These are phyloP conservation scores for Hippocampus mohnikei DNA, from an alignment of 2,113 vertebrate species.

Conservation along the genomic window DNA sequence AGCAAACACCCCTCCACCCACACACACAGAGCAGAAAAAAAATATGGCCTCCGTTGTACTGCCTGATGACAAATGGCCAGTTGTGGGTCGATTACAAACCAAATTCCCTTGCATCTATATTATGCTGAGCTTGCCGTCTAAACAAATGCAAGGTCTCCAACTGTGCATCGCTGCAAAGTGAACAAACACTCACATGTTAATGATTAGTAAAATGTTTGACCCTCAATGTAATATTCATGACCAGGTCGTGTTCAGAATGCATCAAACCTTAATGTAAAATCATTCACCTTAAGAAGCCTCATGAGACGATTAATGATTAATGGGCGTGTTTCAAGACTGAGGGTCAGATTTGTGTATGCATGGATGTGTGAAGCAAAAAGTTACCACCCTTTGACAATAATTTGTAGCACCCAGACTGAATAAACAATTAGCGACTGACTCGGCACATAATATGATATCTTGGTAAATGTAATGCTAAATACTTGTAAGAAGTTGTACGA, in stretches of 20 bases:
- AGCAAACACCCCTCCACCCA: slow-evolving; percentile 34
- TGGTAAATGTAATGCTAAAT: not conserved
- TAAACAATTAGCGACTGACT: not conserved
- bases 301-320: slow-evolving; percentile 62
- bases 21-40: slow-evolving; percentile 37
- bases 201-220: slow-evolving; percentile 28
- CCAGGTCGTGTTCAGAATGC: slow-evolving; percentile 25
- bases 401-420: not conserved
- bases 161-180: slow-evolving; percentile 14
- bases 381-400: not conserved
- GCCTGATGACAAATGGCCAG: slow-evolving; percentile 58
- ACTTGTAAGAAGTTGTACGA: not conserved
- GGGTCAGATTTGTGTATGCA: not conserved
- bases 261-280: slow-evolving; percentile 27
- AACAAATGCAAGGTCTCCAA: slow-evolving; percentile 32
- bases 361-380: not conserved
- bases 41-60: slow-evolving; percentile 46
- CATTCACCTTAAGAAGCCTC: slow-evolving; percentile 22
- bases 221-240: slow-evolving; percentile 42
- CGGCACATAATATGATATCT: not conserved
- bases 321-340: slow-evolving; percentile 47
- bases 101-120: slow-evolving; percentile 43
- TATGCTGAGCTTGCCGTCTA: slow-evolving; percentile 28
- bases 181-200: slow-evolving; percentile 21
- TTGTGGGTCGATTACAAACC: slow-evolving; percentile 44